phyloP scores from a whole-genome alignment of 1,140 invertebrate species.

The Drosophila triauraria region DNA sequence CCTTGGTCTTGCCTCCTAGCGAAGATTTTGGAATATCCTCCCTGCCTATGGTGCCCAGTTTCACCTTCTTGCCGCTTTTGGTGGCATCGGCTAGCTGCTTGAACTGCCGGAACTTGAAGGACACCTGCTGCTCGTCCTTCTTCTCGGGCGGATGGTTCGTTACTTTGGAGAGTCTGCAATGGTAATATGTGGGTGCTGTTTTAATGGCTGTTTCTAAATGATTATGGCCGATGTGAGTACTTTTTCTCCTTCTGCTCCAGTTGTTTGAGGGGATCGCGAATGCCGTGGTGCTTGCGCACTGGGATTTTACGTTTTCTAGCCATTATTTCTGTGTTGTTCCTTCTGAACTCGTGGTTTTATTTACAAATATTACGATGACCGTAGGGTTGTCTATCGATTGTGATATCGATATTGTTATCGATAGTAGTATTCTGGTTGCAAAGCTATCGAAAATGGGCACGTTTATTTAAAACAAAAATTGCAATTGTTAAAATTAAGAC shows the following conservation, averaged over 20 bases:
- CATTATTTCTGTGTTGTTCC: slow-evolving; percentile 37
- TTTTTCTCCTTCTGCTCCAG: slow-evolving; percentile 69
- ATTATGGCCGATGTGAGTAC: slow-evolving; percentile 30
- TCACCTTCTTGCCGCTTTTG: slow-evolving; percentile 73
- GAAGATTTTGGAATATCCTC: slow-evolving; percentile 66
- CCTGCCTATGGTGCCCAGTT: slow-evolving; percentile 46
- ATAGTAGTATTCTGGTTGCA: background rate
- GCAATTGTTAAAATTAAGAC: too few species aligned
- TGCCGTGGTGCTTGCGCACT: slow-evolving; percentile 80
- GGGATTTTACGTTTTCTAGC: slow-evolving; percentile 82
- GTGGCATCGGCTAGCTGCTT: slow-evolving; percentile 66
- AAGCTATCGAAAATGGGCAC: background rate
- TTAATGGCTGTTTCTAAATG: background rate
- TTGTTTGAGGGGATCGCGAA: slow-evolving; percentile 82
- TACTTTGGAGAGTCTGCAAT: slow-evolving; percentile 72
- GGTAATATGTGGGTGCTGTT: background rate
- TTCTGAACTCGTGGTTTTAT: slow-evolving; percentile 38
- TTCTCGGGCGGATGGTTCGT: slow-evolving; percentile 77
- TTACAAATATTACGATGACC: slow-evolving; percentile 12
- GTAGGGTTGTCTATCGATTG: background rate
- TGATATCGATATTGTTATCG: background rate
- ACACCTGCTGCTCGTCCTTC: slow-evolving; percentile 71
- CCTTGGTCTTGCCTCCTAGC: slow-evolving; percentile 17
- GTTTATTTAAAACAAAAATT: too few species aligned
- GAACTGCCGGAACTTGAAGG: slow-evolving; percentile 75